Evolutionary conservation across 1,140 invertebrate genomes (phyloP), one percentile per base, ranked within the genome.

Genomic region (Hestina assimilis): DNA sequence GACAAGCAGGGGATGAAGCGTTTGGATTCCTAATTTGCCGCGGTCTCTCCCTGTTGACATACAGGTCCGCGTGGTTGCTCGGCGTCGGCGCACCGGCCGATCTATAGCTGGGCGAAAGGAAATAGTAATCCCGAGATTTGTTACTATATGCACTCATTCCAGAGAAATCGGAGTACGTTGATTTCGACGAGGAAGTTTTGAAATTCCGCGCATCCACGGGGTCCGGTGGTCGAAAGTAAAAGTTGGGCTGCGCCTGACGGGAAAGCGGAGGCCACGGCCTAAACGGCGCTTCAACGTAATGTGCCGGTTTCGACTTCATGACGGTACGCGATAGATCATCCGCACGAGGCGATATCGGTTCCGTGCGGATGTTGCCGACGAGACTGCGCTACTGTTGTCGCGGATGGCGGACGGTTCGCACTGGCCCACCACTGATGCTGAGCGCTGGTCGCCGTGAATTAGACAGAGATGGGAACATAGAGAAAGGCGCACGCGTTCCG

Each of bases 81-180:
- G 92, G 92, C n/a, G 91, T 79, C 12, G 81, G 81, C 45, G 81
- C 81, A 40, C 79, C 80, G 20, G 82, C 79, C 12, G 82, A 82
- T 90, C 93, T 76, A 59, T 93, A 94, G 65, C 93, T 89, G 1
- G 93, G 92, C 6, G 93, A 90, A 43, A 94, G 70, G 59, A 93
- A 93, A 69, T 93, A 93, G 63, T 94, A 93, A 60, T 94, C 93
- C 2, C 92, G 83, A 1, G 90, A 91, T 59, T 93, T 93, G 66
- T 91, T 91, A 65, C 69, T 87, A 73, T 61, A 85, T 17, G 61
- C 79, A 51, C 64, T 79, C 76, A 79, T 72, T 17, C 61, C 83
- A 47, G 66, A 61, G 83, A 88, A 72, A 74, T 87, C 56, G 65
- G 87, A 69, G 62, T 92, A 91, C 31, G 89, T 90, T 19, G 91